Conservation (phyloP, 2,113 vertebrate genomes). For the Platysternon megacephalum region DNA sequence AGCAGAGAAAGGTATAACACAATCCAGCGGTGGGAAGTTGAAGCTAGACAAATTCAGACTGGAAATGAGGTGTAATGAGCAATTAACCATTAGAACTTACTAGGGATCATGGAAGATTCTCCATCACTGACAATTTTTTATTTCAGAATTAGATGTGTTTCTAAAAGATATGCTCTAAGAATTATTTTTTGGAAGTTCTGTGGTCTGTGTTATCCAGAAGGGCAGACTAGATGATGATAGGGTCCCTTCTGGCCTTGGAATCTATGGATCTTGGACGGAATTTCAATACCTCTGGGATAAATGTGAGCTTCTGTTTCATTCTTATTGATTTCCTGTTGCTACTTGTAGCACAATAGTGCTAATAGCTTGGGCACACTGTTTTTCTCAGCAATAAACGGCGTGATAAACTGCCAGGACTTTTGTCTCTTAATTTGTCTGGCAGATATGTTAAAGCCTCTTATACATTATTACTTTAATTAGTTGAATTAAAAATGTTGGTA, state of each 20-base stretch:
- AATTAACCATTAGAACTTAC: not conserved
- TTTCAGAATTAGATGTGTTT: not conserved
- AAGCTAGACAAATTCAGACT: not conserved
- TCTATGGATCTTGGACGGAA: not conserved
- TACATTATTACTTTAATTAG: constrained; percentile 41
- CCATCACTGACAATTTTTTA: not conserved
- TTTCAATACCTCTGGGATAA: not conserved
- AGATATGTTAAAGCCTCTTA: constrained; percentile 47
- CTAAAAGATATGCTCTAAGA: not conserved
- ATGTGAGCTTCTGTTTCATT: constrained; percentile 21
- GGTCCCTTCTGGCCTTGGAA: not conserved
- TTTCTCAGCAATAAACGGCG: constrained; percentile 51
- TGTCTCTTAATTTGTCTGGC: constrained; percentile 58
- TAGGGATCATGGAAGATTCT: not conserved
- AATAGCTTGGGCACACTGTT: not conserved
- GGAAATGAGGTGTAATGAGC: not conserved
- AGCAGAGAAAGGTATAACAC: not conserved
- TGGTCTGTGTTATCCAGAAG: not conserved
- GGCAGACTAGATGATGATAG: not conserved
- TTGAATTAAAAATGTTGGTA: constrained; percentile 39
- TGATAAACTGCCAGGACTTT: constrained; percentile 52
- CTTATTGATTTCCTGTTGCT: constrained; percentile 67
- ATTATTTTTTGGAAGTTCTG: not conserved
- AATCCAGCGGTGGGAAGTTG: not conserved
- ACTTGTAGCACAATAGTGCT: constrained; percentile 50